Conservation (phyloP, 1,140 invertebrate species). For the Eupristina koningsbergeri region DNA sequence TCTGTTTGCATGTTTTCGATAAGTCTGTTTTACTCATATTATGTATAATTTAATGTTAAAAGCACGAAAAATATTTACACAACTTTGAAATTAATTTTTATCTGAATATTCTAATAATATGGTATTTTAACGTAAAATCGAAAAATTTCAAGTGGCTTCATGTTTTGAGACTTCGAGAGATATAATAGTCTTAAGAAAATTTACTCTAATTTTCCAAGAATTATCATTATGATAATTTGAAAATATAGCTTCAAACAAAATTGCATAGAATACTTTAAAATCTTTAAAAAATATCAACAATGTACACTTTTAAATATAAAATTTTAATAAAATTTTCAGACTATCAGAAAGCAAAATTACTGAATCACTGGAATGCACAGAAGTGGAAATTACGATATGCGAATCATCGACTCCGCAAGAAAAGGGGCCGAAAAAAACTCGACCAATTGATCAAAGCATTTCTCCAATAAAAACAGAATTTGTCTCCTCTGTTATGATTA, state of each 20-base stretch:
- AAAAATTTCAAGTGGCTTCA: background rate
- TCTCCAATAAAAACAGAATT: constrained; percentile 55
- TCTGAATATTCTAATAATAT: background rate
- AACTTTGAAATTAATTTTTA: background rate
- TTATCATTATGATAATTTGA: too few relatives aligned
- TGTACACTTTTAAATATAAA: too few relatives aligned
- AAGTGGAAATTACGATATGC: background rate
- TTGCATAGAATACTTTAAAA: too few relatives aligned
- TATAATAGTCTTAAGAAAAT: background rate
- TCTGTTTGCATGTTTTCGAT: too few relatives aligned
- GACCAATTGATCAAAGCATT: constrained; percentile 38
- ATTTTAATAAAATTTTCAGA: too few relatives aligned
- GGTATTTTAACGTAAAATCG: background rate
- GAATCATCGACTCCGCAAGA: constrained; percentile 24
- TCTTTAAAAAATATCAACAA: too few relatives aligned
- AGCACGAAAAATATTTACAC: too few relatives aligned
- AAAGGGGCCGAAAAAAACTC: constrained; percentile 33
- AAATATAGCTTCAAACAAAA: too few relatives aligned
- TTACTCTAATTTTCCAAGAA: background rate
- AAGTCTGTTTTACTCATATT: too few relatives aligned
- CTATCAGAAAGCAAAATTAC: constrained; percentile 57
- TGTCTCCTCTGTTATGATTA: constrained; percentile 70
- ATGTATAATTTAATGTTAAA: too few relatives aligned
- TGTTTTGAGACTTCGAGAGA: background rate
- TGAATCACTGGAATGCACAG: constrained; percentile 14